Percentiles rank a stretch among this genome's conserved stretches.
These are phyloP conservation scores for Lanius ludovicianus DNA, from an alignment of 2,113 vertebrate genomes.

Conservation along the genomic window DNA sequence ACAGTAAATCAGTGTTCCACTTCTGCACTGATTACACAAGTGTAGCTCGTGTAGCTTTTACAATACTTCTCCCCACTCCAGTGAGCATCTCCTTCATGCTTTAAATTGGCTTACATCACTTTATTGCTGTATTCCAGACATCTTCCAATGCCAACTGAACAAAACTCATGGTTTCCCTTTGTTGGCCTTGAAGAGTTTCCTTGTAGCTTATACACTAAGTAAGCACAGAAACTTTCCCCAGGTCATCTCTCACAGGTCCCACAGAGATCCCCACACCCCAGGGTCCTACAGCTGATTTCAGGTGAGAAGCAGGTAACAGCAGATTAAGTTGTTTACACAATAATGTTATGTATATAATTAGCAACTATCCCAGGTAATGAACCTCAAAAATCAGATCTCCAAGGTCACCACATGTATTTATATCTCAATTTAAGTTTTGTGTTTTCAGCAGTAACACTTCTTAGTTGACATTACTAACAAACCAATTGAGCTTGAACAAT, in stretches of 20 bases:
- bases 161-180: background rate
- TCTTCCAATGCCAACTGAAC: background rate
- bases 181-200: background rate
- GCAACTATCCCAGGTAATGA: background rate
- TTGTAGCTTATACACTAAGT: background rate
- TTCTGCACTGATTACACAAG: background rate
- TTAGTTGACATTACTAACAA: background rate
- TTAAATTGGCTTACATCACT: background rate
- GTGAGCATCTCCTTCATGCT: background rate
- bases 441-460: background rate
- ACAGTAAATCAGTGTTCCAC: background rate
- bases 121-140: background rate
- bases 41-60: background rate
- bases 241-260: background rate
- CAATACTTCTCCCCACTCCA: background rate
- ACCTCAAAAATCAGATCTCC: background rate
- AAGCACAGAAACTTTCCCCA: background rate
- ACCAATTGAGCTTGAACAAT: background rate
- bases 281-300: background rate
- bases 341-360: background rate
- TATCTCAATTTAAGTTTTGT: background rate
- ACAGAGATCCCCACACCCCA: background rate
- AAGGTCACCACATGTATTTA: background rate
- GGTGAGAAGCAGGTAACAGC: background rate
- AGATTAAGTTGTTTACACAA: background rate